phyloP scores from a whole-genome alignment of 1,140 invertebrate species.

The Berghia stephanieae region DNA sequence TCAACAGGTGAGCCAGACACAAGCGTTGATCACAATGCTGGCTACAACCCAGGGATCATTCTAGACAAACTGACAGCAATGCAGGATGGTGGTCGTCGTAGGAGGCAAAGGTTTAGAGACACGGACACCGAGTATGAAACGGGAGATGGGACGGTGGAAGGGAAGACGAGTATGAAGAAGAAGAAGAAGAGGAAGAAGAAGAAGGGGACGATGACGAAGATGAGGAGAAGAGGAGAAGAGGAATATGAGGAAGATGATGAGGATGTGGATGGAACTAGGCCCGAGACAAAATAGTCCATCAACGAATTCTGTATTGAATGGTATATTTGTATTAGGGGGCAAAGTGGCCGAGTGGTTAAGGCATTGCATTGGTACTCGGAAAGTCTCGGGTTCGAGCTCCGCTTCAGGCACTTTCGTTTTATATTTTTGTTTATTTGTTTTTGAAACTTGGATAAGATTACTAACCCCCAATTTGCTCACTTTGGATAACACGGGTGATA shows the following conservation, averaged over 20 bases:
- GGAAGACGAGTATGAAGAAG: not conserved
- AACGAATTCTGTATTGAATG: too few species aligned
- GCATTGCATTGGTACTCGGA: not conserved
- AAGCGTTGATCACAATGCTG: constrained; percentile 21
- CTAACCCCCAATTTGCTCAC: too few species aligned
- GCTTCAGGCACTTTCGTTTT: too few species aligned
- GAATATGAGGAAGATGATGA: not conserved
- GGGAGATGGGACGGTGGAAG: not conserved
- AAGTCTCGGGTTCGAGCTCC: too few species aligned
- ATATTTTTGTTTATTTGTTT: too few species aligned
- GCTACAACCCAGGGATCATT: constrained; percentile 22
- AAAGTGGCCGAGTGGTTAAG: too few species aligned
- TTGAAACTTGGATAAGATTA: too few species aligned
- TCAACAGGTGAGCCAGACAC: constrained; percentile 27
- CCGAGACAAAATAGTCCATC: too few species aligned
- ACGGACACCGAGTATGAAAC: not conserved
- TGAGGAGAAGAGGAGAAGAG: not conserved
- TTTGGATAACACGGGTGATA: too few species aligned
- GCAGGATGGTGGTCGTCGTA: too few species aligned
- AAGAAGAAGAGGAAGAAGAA: not conserved
- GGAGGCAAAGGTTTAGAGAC: not conserved
- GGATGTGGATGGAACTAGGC: not conserved
- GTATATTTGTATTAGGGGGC: too few species aligned
- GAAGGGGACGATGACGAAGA: not conserved
- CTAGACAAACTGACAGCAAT: constrained; percentile 26